Conservation (phyloP, 2,888 invertebrate species). For the Willowsia nigromaculata region DNA sequence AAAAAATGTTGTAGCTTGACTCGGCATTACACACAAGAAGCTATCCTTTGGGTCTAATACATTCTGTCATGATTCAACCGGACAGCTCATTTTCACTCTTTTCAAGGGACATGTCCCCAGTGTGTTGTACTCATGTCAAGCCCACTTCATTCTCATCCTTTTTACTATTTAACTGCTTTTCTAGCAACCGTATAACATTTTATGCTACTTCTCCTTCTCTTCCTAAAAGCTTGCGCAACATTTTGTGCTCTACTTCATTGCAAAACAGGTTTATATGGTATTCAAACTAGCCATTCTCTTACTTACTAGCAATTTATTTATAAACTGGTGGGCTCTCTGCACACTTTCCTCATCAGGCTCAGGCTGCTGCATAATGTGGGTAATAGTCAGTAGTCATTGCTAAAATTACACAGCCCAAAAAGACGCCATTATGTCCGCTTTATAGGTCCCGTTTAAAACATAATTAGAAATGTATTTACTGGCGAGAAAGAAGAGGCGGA, state of each 20-base stretch:
- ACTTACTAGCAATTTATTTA: background rate
- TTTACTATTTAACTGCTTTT: constrained; percentile 22
- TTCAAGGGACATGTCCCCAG: constrained; percentile 69
- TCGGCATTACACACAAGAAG: constrained; percentile 19
- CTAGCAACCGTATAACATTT: background rate
- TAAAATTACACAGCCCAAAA: constrained; percentile 54
- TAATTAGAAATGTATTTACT: constrained; percentile 38
- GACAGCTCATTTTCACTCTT: constrained; percentile 70
- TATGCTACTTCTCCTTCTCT: background rate
- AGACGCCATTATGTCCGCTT: constrained; percentile 68
- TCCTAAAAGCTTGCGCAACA: background rate
- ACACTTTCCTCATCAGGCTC: background rate
- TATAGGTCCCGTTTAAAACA: constrained; percentile 42
- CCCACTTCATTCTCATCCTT: constrained; percentile 52
- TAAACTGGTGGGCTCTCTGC: background rate
- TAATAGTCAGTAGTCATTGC: constrained; percentile 29
- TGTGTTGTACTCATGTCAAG: constrained; percentile 70
- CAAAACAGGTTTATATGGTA: background rate
- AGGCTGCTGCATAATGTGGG: background rate
- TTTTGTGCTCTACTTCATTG: background rate
- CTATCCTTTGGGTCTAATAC: constrained; percentile 65
- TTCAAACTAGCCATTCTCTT: background rate
- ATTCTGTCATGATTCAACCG: constrained; percentile 59
- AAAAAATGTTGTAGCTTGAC: background rate
- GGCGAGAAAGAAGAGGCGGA: background rate